Conservation (phyloP, 2,797 vertebrate species). For the Pseudochromis fuscus region DNA sequence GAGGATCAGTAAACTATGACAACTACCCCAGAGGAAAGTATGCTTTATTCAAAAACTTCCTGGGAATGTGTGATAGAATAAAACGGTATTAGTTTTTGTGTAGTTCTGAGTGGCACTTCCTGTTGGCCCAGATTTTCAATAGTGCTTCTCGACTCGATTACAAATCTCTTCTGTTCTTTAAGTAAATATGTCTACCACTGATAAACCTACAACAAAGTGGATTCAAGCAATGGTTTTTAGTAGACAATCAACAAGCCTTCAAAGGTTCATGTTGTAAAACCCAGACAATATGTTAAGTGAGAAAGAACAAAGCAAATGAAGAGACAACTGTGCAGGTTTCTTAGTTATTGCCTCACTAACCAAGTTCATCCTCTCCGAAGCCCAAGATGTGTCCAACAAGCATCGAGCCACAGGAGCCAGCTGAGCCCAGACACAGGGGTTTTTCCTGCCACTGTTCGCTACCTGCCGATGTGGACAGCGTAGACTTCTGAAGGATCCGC, state of each 20-base stretch:
- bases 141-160: too few species aligned
- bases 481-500: conserved; percentile 93
- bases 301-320: conserved; percentile 12
- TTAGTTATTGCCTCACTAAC: conserved; percentile 79
- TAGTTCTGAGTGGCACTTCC: conserved; percentile 35
- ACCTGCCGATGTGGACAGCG: conserved; percentile 82
- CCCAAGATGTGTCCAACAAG: conserved; percentile 94
- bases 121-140: conserved; percentile 23
- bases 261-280: conserved; percentile 25
- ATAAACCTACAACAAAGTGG: conserved; percentile 46
- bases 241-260: conserved; percentile 38
- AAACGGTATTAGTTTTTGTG: conserved; percentile 48
- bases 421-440: conserved; percentile 92
- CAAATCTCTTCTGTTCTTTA: conserved; percentile 22
- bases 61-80: conserved; percentile 61
- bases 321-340: background rate
- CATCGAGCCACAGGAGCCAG: conserved; percentile 89
- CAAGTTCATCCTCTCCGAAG: conserved; percentile 98
- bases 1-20: conserved; percentile 64
- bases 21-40: conserved; percentile 67
- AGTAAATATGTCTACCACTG: conserved; percentile 43
- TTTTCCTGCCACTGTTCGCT: conserved; percentile 94
- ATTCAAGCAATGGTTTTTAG: conserved; percentile 24
- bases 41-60: conserved; percentile 69
- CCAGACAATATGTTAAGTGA: conserved; percentile 25